These are phyloP conservation scores for Oophaga sylvatica DNA, from an alignment of 2,797 vertebrate genomes.

Conservation along the genomic window DNA sequence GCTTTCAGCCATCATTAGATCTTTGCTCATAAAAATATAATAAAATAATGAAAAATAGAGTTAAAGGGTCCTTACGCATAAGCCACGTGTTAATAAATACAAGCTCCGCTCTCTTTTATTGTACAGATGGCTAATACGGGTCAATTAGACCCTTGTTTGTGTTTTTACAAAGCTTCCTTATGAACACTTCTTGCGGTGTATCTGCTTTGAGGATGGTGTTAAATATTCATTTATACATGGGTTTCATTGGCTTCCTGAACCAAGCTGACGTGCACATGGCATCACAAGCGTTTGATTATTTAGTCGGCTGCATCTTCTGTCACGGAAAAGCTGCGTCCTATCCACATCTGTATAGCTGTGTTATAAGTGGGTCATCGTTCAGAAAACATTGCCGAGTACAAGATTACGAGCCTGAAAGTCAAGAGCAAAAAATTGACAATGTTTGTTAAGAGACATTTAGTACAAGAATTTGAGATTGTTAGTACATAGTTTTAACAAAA, in stretches of 20 bases:
- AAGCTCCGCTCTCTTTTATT: not conserved
- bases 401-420: no score
- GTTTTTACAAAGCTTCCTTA: not conserved
- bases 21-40: not conserved
- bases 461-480: no score
- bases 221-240: conserved; percentile 12
- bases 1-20: not conserved
- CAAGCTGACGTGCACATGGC: not conserved
- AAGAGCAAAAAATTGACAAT: no score
- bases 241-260: not conserved
- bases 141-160: not conserved
- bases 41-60: not conserved
- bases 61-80: not conserved
- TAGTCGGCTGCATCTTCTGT: not conserved
- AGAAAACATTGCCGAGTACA: not conserved
- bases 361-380: conserved; percentile 5
- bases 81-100: not conserved
- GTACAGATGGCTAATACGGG: not conserved
- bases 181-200: not conserved
- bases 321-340: not conserved
- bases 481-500: no score
- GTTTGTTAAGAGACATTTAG: no score
- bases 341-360: not conserved
- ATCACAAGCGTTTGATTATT: conserved; percentile 7
- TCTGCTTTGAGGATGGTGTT: not conserved